Conservation (phyloP, 2,797 vertebrate genomes). For the Ceryle rudis region DNA sequence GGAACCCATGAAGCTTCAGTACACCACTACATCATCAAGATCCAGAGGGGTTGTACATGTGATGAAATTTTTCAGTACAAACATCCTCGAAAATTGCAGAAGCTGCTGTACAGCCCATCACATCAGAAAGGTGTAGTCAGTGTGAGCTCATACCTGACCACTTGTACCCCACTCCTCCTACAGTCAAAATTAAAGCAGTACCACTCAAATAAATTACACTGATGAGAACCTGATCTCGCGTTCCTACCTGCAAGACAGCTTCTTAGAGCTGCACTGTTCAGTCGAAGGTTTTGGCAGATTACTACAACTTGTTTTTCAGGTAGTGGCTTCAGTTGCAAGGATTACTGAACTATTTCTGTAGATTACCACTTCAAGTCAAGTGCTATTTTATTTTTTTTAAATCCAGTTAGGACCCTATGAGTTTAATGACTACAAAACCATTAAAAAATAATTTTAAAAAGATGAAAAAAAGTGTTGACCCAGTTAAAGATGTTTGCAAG, state of each 20-base stretch:
- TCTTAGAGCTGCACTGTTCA: neutral
- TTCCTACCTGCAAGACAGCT: neutral
- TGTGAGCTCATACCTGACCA: neutral
- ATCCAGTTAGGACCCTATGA: neutral
- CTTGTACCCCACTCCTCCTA: neutral
- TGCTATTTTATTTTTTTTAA: neutral
- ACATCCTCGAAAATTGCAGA: neutral
- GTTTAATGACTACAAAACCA: neutral
- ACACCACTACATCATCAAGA: neutral
- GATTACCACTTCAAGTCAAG: neutral
- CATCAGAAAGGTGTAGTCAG: neutral
- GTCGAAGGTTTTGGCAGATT: neutral
- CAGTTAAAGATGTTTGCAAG: neutral
- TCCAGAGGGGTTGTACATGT: accelerated
- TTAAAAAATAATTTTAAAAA: neutral
- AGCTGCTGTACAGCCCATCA: neutral
- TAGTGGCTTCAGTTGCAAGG: neutral
- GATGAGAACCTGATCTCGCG: neutral
- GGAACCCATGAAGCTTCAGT: neutral
- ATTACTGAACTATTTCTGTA: neutral
- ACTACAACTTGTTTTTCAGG: neutral
- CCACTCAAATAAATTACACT: neutral
- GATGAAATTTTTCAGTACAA: neutral
- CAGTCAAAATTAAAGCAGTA: neutral
- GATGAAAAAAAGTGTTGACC: neutral